phyloP scores from a whole-genome alignment of 2,888 invertebrate genomes.

The Barypeithes pellucidus region DNA sequence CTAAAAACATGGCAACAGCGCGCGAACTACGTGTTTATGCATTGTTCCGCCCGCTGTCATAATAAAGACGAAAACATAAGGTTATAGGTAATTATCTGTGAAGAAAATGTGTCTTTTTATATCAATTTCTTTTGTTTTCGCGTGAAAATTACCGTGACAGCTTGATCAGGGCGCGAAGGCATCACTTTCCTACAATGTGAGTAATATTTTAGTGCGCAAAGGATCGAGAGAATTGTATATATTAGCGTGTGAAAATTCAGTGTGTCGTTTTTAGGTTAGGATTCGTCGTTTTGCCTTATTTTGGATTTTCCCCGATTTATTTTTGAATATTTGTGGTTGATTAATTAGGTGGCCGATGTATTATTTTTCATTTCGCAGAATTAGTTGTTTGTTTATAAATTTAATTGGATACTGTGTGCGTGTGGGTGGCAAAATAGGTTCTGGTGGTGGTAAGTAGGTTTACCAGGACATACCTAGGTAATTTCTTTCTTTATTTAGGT shows the following conservation, averaged over 20 bases:
- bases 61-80: not conserved
- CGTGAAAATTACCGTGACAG: conserved; percentile 2
- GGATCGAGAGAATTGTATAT: not conserved
- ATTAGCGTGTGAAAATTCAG: not conserved
- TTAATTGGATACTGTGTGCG: no score
- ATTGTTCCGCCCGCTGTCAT: not conserved
- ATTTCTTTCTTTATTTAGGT: no score
- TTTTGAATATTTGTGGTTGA: not conserved
- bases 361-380: no score
- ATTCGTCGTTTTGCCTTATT: not conserved
- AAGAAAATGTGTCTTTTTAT: not conserved
- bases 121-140: conserved; percentile 11
- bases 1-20: not conserved
- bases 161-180: conserved; percentile 1
- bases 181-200: not conserved
- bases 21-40: not conserved
- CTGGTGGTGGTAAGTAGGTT: no score
- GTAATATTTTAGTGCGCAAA: not conserved
- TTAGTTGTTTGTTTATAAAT: no score
- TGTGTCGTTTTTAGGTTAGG: conserved; percentile 6
- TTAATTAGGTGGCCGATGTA: no score
- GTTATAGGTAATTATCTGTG: not conserved
- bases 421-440: no score
- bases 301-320: not conserved
- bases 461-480: no score